Conservation (phyloP, 2,113 vertebrate genomes). For the Cavia porcellus region DNA sequence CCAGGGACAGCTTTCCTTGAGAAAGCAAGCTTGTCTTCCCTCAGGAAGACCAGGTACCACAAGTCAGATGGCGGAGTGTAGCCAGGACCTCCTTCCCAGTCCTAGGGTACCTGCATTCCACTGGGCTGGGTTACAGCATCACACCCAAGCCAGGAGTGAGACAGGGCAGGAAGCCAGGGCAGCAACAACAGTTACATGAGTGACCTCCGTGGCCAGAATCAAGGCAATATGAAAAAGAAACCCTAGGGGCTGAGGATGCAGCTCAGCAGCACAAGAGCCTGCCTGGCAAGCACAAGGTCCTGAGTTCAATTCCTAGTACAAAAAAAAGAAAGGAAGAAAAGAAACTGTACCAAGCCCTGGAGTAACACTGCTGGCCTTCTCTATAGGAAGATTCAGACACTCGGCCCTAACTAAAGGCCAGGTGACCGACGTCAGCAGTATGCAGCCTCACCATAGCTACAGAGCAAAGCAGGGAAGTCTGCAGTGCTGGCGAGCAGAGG, state of each 20-base stretch:
- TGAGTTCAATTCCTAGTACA: no score
- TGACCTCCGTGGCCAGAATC: background rate
- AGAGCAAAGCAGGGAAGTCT: background rate
- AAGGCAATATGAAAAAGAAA: background rate
- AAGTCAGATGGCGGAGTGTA: fast-evolving
- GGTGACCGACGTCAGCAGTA: no score
- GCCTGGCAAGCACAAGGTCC: no score
- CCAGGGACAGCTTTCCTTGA: background rate
- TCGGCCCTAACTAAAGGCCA: background rate
- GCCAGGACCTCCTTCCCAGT: background rate
- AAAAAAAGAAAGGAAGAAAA: background rate
- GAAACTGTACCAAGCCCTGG: background rate
- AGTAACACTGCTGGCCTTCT: background rate
- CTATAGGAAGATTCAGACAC: no score
- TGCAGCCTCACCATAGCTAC: background rate
- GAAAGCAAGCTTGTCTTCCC: background rate
- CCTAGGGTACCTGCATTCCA: background rate
- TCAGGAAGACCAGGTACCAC: background rate
- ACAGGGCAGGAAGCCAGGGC: background rate
- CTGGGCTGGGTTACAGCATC: background rate
- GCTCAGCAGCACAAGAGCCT: no score
- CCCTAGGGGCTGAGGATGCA: no score
- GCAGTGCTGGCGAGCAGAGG: background rate
- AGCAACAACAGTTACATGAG: background rate
- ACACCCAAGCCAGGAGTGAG: background rate